Evolutionary conservation across 1,140 invertebrate species (phyloP), one percentile per base, ranked within the genome.

Genomic region (Leptoteleia sp.): DNA sequence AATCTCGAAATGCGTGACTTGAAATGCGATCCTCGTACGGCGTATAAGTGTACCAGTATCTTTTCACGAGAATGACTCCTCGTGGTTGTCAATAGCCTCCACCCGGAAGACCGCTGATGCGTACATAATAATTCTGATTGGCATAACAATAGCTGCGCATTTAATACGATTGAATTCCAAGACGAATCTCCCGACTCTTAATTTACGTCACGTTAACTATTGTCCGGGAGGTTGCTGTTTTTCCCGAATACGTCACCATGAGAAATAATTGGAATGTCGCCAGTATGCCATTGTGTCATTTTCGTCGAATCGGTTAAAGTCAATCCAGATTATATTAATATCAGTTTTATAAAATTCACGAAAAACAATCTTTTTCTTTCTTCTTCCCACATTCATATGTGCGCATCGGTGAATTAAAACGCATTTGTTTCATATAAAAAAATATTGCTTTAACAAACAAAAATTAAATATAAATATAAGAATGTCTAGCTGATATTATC

Each of bases 91-190:
- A 48, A 59, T 70, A 13, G 45, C 12, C 4, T 52, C n/a, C 25
- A 16, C 31, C 43, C 43, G 40, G 54, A 59, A 40, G 29, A 61
- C 12, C 38, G 35, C 15, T 29, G 40, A 55, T 47, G 31, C 48
- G 29, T 54, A 52, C 17, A 52, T 13, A 71, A 71, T 61, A 42
- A 45, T 71, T 71, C 43, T 71, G 55, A 61, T 71, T 61, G 55
- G 29, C 54, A 43, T 61, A 22, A 71, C 45, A 71, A 71, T 52
- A 13, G 35, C 15, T 33, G 12, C 9, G 35, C 16, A 52, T 52
- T 9, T 3, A 43, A 29, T 8, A 29, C 27, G 31, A 35, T 19
- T 50, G 27, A 59, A 70, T 47, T 11, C 11, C 27, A 55, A 37
- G 27, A 54, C 27, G 8, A 47, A 62, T 12, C 6, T 9, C 13